Evolutionary conservation across 1,140 invertebrate genomes (phyloP).

Genomic region (Euglossa dilemma): DNA sequence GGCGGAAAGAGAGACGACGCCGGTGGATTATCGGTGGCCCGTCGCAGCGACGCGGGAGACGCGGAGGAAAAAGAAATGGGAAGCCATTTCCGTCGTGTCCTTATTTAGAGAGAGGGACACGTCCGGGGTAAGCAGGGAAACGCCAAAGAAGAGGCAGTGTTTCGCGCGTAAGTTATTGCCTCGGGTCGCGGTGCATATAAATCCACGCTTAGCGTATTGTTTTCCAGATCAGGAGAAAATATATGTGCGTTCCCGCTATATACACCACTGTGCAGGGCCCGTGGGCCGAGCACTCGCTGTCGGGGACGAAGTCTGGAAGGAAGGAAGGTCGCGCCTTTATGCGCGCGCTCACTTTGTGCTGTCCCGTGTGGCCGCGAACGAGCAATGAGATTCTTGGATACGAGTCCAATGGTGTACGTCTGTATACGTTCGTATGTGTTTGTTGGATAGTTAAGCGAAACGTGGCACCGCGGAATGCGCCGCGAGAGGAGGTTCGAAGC

Average conservation of each 20-base stretch:
- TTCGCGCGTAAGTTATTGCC: conserved; percentile 77
- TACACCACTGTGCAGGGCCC: neutral
- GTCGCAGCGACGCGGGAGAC: conserved; percentile 4
- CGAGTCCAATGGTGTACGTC: conserved; percentile 29
- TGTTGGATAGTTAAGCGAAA: conserved; percentile 63
- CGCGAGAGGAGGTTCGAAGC: conserved; percentile 36
- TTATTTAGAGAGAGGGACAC: conserved; percentile 76
- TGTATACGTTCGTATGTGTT: neutral
- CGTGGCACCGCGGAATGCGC: conserved; percentile 61
- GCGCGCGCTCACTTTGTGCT: conserved; percentile 63
- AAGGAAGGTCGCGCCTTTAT: conserved; percentile 67
- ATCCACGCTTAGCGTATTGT: conserved; percentile 80
- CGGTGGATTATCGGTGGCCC: conserved; percentile 44
- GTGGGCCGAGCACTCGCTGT: conserved; percentile 29
- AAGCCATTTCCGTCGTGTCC: conserved; percentile 75
- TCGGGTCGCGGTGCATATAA: conserved; percentile 75
- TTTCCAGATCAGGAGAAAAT: conserved; percentile 82
- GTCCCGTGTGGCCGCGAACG: conserved; percentile 51
- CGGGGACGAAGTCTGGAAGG: conserved; percentile 49
- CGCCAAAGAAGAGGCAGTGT: conserved; percentile 62
- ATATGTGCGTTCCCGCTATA: conserved; percentile 70
- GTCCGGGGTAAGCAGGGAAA: conserved; percentile 68
- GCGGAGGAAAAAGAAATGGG: conserved; percentile 66
- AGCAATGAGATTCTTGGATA: conserved; percentile 66
- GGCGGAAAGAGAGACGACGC: conserved; percentile 23